Percentiles rank a stretch among this genome's conserved stretches.
Evolutionary conservation across 2,113 vertebrate genomes (phyloP).

Genomic region (Calonectris borealis): DNA sequence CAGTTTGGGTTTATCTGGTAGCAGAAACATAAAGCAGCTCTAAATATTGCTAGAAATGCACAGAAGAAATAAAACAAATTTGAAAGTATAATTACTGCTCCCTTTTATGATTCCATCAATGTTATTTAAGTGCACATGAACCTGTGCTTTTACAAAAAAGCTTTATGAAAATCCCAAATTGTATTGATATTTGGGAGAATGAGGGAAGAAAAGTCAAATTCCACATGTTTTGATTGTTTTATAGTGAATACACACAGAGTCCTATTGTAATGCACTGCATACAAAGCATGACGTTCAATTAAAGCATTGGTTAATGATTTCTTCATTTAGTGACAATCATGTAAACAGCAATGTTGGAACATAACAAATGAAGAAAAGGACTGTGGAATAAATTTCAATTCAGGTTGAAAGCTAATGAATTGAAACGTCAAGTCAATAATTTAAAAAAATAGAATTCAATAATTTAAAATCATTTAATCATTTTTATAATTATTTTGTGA

Average conservation of each 20-base stretch:
- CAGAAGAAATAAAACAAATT: constrained; percentile 41
- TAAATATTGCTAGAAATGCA: constrained; percentile 46
- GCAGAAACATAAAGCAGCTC: constrained; percentile 5
- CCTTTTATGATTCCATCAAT: constrained; percentile 11
- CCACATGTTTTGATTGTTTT: background rate
- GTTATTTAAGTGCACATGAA: constrained; percentile 14
- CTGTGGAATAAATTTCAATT: constrained; percentile 43
- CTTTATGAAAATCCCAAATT: constrained; percentile 12
- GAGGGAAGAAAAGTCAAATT: background rate
- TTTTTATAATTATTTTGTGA: constrained; percentile 48
- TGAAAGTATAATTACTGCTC: constrained; percentile 55
- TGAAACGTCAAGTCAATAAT: constrained; percentile 43
- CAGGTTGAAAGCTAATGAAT: constrained; percentile 46
- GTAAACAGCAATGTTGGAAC: constrained; percentile 49
- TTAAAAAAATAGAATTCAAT: constrained; percentile 57
- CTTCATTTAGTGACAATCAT: constrained; percentile 36
- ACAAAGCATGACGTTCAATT: constrained; percentile 43
- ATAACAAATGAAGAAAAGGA: constrained; percentile 37
- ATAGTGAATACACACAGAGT: background rate
- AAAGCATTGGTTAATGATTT: constrained; percentile 41
- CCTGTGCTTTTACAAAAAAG: constrained; percentile 7
- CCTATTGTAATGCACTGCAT: background rate
- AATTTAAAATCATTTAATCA: constrained; percentile 34
- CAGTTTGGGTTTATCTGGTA: background rate
- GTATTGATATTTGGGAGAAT: background rate